Evolutionary conservation across 2,888 invertebrate genomes (phyloP), one percentile per base, ranked within the genome.

Genomic region (Coenonympha arcania): DNA sequence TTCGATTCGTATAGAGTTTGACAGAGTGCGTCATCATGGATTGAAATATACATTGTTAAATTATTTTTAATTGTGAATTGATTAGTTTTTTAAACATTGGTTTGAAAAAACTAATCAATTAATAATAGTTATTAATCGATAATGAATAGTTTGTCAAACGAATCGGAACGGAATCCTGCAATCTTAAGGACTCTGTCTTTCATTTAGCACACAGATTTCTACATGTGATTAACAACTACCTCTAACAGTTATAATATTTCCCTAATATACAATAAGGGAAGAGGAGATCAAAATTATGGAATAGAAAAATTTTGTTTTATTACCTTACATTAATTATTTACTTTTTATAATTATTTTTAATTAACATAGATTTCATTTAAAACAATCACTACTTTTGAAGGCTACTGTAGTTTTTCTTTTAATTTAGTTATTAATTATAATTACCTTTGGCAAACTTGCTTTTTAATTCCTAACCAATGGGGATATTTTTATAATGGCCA

Each of bases 281-380:
- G 52, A 73, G 81, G 82, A 81, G 71, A 72, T 76, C 64, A 81
- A n/a, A n/a, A 82, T 75, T 58, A 74, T 62, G 78, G 80, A 78
- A 82, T 82, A 81, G 69, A 79, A 82, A 82, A 73, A 52, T 67
- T 58, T 47, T 22, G 39, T 39, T 33, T 18, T 36, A 28, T 18
- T 18, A 13, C 15, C 19, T 42, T 33, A 13, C 15, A 30, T 42
- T 33, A 33, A 34, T 46, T 47, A 33, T 19, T 15, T 9, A 28
- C n/a, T n/a, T n/a, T n/a, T n/a, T n/a, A n/a, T n/a, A n/a, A n/a
- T n/a, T n/a, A n/a, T n/a, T n/a, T n/a, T 19, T 8, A 43, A 19
- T 39, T 52, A 47, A 46, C 15, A 45, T 41, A 40, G 20, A 47
- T 30, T 16, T 15, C 47, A 31, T 52, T 52, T 43, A 71, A 71